Conservation (phyloP, 2,113 vertebrate genomes). For the Colaptes auratus region DNA sequence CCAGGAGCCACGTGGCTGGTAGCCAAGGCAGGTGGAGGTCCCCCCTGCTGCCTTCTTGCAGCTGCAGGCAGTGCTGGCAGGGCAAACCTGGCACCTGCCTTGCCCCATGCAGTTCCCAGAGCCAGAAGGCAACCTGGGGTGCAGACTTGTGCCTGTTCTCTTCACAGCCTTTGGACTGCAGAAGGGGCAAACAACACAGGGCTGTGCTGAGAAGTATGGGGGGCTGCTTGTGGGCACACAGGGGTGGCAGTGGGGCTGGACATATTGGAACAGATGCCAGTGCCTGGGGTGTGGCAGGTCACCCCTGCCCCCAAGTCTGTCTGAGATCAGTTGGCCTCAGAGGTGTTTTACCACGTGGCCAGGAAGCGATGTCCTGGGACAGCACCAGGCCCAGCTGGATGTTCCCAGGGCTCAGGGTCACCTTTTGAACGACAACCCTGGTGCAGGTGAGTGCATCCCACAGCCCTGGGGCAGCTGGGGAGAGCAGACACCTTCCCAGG, state of each 20-base stretch:
- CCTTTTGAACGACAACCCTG: accelerated
- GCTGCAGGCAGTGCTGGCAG: accelerated
- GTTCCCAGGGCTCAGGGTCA: not conserved
- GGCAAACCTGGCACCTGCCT: not conserved
- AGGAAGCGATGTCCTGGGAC: not conserved
- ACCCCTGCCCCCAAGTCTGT: accelerated
- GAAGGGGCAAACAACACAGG: accelerated
- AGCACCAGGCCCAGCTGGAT: not conserved
- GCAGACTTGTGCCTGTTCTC: not conserved
- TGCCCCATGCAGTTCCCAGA: accelerated
- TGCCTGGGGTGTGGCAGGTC: not conserved
- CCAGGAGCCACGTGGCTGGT: not conserved
- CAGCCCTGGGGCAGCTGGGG: not conserved
- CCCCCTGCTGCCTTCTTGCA: not conserved
- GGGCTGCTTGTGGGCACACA: not conserved
- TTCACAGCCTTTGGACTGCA: not conserved
- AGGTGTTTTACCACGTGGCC: not conserved
- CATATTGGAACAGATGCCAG: not conserved
- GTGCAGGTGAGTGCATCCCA: not conserved
- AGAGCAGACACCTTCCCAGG: not conserved
- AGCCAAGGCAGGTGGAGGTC: not conserved
- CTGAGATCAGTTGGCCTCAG: not conserved
- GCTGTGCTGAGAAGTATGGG: not conserved
- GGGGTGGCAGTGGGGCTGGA: not conserved
- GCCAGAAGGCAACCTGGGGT: not conserved